Evolutionary conservation across 2,113 vertebrate species (phyloP).

Genomic region (Phocoena sinus): DNA sequence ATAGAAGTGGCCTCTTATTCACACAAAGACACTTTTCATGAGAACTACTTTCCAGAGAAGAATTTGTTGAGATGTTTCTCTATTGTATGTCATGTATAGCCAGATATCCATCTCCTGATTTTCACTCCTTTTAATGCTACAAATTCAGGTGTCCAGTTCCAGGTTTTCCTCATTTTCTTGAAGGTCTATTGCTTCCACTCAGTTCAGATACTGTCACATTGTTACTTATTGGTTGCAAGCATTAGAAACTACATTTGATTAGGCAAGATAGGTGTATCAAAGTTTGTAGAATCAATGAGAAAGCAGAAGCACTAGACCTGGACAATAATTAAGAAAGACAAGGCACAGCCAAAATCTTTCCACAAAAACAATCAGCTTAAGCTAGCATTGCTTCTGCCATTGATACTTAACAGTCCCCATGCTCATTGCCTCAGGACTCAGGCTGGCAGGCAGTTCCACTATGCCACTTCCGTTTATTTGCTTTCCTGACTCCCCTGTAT

Average conservation of each 20-base stretch:
- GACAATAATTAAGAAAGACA: neutral
- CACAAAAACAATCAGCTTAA: neutral
- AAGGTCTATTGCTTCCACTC: neutral
- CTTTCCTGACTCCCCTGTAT: neutral
- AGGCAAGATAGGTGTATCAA: neutral
- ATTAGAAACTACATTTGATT: neutral
- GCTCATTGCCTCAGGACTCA: neutral
- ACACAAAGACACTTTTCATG: neutral
- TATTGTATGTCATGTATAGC: fast-evolving
- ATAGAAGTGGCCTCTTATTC: neutral
- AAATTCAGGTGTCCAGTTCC: neutral
- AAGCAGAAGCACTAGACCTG: neutral
- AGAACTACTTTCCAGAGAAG: neutral
- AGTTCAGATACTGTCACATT: neutral
- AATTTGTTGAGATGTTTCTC: neutral
- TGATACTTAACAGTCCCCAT: neutral
- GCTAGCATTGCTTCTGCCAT: no score
- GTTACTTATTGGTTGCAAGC: neutral
- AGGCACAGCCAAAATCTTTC: neutral
- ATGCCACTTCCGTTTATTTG: neutral
- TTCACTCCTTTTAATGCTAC: neutral
- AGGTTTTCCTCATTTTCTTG: neutral
- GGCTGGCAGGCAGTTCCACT: neutral
- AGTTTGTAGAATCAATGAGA: neutral
- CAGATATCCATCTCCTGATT: neutral